Evolutionary conservation across 1,140 invertebrate genomes (phyloP).

Genomic region (Akabosia matsudoensis): DNA sequence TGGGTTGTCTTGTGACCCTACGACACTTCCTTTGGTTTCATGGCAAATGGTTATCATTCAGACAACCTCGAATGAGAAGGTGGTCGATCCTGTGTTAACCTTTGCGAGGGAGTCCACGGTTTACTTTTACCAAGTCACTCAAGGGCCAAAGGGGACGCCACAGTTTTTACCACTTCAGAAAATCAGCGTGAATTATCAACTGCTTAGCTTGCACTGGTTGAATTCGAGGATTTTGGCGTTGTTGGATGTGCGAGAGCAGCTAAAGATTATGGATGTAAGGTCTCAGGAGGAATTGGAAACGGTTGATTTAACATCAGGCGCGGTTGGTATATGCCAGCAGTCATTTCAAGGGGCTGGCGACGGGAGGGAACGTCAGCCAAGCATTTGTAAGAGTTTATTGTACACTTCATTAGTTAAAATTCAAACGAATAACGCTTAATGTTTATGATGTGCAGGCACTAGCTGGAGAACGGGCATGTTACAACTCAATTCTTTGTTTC

Average conservation of each 20-base stretch:
- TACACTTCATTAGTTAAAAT: neutral
- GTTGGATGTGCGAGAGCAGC: conserved; percentile 77
- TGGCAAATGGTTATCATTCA: conserved; percentile 90
- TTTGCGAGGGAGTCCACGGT: conserved; percentile 74
- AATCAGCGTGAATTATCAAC: conserved; percentile 64
- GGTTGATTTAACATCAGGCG: conserved; percentile 74
- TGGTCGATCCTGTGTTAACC: conserved; percentile 80
- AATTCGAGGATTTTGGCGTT: conserved; percentile 79
- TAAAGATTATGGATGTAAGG: conserved; percentile 84
- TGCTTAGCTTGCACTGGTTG: conserved; percentile 80
- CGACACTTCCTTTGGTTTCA: conserved; percentile 77
- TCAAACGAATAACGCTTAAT: conserved; percentile 12
- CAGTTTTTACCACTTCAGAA: conserved; percentile 65
- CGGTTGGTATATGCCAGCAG: conserved; percentile 86
- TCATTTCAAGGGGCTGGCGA: conserved; percentile 81
- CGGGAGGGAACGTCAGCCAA: conserved; percentile 73
- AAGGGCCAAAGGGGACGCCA: conserved; percentile 54
- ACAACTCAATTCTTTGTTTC: conserved; percentile 79
- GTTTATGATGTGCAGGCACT: conserved; percentile 60
- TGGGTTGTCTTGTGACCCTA: conserved; percentile 56
- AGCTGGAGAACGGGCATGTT: conserved; percentile 81
- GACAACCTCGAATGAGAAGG: conserved; percentile 64
- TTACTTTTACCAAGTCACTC: conserved; percentile 74
- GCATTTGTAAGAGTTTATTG: conserved; percentile 58
- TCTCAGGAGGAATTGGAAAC: conserved; percentile 79